phyloP scores from a whole-genome alignment of 2,113 vertebrate genomes.

The Phaethon lepturus region DNA sequence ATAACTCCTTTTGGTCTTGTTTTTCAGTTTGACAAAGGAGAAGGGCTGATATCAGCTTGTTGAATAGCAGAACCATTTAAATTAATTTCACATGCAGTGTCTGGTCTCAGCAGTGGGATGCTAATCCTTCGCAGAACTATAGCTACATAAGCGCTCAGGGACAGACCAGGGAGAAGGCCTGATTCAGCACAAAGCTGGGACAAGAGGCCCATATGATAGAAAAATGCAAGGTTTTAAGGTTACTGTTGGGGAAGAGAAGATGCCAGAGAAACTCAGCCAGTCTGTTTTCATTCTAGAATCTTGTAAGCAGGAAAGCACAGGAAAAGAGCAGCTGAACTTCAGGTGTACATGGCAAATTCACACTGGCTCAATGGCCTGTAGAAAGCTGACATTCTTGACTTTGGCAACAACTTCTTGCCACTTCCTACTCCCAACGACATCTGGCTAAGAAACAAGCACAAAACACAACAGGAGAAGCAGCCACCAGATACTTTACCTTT shows the following conservation, averaged over 20 bases:
- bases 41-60: conserved; percentile 8
- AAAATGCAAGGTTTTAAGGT: not conserved
- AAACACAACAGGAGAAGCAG: not conserved
- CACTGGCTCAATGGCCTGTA: not conserved
- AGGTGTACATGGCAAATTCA: not conserved
- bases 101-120: conserved; percentile 22
- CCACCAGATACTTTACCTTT: not conserved
- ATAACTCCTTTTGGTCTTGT: not conserved
- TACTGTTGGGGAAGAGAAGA: not conserved
- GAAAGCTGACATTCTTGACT: not conserved
- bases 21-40: conserved; percentile 4
- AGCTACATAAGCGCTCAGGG: not conserved
- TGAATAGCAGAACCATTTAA: conserved; percentile 27
- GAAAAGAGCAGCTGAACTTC: not conserved
- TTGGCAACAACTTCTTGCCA: not conserved
- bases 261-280: not conserved
- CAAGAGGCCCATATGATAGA: not conserved
- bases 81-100: conserved; percentile 39
- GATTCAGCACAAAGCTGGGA: not conserved
- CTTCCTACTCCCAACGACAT: not conserved
- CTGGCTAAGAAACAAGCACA: not conserved
- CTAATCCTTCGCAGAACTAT: not conserved
- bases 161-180: not conserved
- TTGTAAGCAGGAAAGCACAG: not conserved
- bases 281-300: not conserved